Base-by-base conservation (phyloP, 2,888 invertebrate species). In the Rhagonycha lutea region DNA sequence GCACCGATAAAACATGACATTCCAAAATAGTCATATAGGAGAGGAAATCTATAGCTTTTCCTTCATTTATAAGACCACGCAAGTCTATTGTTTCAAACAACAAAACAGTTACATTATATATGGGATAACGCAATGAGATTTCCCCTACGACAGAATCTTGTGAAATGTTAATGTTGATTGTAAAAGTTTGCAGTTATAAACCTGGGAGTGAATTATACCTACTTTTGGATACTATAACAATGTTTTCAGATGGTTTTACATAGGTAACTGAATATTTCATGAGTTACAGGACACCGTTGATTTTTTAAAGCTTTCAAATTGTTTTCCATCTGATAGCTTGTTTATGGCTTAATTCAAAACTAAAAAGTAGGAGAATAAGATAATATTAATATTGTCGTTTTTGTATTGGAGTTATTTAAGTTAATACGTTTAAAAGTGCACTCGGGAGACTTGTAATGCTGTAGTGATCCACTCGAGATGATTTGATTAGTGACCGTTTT, bases 131-230 rank as follows among this genome's bases (percentile, higher is more conserved):
- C 85, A 85, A 86, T 85, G 85, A 86, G 86, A 86, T 86, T 86
- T 82, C 84, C 83, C 82, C 81, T 80, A 82, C 81, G 84, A 83
- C 84, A 83, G 81, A 82, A 79, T 80, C 84, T 86, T 85, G 83
- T 86, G 86, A 87, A 87, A 86, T 85, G 85, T 87, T 87, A 86
- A 87, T 84, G 86, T 83, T 85, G 87, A 87, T 86, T 86, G 87
- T 87, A 86, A 87, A 87, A 86, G 86, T 86, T 84, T 85, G 83
- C 85, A 83, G 85, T 86, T 86, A 86, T 87, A 87, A 86, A 87
- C 85, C 85, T 85, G 82, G 84, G 82, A 83, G 84, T 84, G 84
- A 84, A 85, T 86, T 86, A 86, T 86, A 85, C 86, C 85, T 86
- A 86, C 85, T 83, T 84, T 83, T 84, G 84, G 82, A 84, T 83